Conservation (phyloP, 2,113 vertebrate genomes). For the Sylvicapra grimmia region DNA sequence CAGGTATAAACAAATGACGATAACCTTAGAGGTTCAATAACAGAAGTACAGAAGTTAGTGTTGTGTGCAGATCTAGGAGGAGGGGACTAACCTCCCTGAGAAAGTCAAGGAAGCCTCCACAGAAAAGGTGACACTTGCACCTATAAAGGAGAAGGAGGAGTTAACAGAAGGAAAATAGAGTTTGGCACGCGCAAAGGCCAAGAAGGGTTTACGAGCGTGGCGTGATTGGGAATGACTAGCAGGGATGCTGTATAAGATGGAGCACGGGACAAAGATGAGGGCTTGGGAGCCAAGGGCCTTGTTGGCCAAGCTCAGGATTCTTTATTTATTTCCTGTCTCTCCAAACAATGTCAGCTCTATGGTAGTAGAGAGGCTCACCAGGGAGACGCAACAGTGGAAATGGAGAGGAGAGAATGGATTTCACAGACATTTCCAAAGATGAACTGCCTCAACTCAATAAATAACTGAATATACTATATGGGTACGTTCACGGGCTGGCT, state of each 20-base stretch:
- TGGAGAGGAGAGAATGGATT: not conserved
- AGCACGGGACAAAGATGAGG: not conserved
- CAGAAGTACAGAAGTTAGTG: not conserved
- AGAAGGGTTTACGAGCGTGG: not conserved
- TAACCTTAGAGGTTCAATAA: not conserved
- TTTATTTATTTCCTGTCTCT: not conserved
- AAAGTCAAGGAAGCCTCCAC: not conserved
- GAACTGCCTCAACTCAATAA: not conserved
- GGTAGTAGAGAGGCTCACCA: not conserved
- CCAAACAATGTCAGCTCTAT: not conserved
- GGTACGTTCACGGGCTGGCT: not conserved
- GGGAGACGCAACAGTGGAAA: not conserved
- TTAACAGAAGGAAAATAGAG: not conserved
- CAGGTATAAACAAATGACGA: not conserved
- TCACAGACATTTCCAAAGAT: not conserved
- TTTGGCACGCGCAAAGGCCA: not conserved
- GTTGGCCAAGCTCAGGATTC: not conserved
- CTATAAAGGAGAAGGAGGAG: not conserved
- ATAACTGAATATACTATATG: not conserved
- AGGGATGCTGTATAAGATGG: not conserved
- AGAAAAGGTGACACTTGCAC: not conserved
- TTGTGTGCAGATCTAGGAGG: not conserved
- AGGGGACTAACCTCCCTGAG: not conserved
- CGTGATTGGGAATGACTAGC: not conserved
- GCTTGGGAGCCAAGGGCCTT: not conserved